Evolutionary conservation across 2,113 vertebrate genomes (phyloP), one percentile per base, ranked within the genome.

Genomic region (Nanorana parkeri): DNA sequence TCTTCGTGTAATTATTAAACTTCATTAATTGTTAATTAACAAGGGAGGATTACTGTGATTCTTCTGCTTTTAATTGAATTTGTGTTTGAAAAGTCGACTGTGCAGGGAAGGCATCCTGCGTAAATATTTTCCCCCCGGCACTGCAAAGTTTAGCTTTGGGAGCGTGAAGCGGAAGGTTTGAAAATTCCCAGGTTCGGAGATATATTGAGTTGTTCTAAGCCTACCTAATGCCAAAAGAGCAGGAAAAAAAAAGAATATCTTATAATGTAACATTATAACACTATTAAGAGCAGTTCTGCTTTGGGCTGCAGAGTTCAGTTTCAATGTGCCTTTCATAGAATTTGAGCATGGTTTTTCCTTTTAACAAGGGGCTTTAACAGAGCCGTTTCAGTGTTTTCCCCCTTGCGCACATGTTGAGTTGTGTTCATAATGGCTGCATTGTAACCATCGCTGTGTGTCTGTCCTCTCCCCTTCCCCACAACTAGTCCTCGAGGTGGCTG

Each of bases 401-500:
- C 54, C 69, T 28, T 61, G 69, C 52, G 21, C 79, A 74, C 79
- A 74, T 81, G 79, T 74, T 63, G 36, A 81, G 61, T 23, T 47
- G 63, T 52, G 10, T 60, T 52, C 47, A 81, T 81, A 81, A 81
- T 74, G 60, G 55, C 32, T 10, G 68, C 69, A 81, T 81, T 81
- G 79, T 81, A 66, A 73, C 41, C 36, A 51, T 23, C 20, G 21
- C 68, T 64, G 58, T 64, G 29, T 71, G 56, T 72, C 16, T 60
- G 23, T 67, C 84, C 20, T 80, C 23, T 36, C 10, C 71, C 87
- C 83, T 86, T 68, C 0, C 81, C 85, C 64, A 24, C 68, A 47
- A 81, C 58, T 89, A 99, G 98, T 98, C 89, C 91, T 99, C 85
- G 96, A 99, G 88, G 97, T 99, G 85, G 97, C 96, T 29, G 97